Conservation (phyloP, 2,113 vertebrate genomes). For the Daboia siamensis region DNA sequence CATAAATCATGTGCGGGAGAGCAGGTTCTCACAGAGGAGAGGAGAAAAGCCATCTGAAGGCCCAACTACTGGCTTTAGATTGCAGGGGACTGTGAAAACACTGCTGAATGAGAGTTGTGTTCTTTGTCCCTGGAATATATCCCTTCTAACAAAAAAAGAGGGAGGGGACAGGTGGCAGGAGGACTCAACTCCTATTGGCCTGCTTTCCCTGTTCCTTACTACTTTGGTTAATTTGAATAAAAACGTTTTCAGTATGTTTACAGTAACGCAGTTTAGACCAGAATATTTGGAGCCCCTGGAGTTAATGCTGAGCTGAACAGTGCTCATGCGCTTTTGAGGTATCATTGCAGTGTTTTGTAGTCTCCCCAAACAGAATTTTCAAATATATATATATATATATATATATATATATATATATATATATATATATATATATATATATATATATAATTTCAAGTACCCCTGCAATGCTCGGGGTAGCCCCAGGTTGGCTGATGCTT, state of each 20-base stretch:
- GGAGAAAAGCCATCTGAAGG: not conserved
- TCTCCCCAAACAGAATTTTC: not conserved
- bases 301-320: not conserved
- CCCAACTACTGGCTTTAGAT: not conserved
- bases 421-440: not conserved
- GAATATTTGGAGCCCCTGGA: not conserved
- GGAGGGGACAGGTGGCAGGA: not conserved
- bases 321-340: not conserved
- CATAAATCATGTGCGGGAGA: conserved; percentile 15
- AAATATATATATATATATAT: not conserved
- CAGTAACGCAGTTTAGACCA: not conserved
- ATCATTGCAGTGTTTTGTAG: not conserved
- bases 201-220: not conserved
- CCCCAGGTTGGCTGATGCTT: not conserved
- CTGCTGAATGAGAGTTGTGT: not conserved
- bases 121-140: not conserved
- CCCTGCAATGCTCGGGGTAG: not conserved
- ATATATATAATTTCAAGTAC: not conserved
- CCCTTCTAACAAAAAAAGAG: not conserved
- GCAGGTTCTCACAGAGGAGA: conserved; percentile 9
- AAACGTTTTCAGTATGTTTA: not conserved
- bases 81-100: not conserved
- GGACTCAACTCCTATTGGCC: not conserved
- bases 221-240: not conserved
- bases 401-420: not conserved